Percentiles rank a stretch among this genome's conserved stretches.
phyloP scores from a whole-genome alignment of 37 sponge, comb jelly and placozoan genomes.

The Ianthella basta region DNA sequence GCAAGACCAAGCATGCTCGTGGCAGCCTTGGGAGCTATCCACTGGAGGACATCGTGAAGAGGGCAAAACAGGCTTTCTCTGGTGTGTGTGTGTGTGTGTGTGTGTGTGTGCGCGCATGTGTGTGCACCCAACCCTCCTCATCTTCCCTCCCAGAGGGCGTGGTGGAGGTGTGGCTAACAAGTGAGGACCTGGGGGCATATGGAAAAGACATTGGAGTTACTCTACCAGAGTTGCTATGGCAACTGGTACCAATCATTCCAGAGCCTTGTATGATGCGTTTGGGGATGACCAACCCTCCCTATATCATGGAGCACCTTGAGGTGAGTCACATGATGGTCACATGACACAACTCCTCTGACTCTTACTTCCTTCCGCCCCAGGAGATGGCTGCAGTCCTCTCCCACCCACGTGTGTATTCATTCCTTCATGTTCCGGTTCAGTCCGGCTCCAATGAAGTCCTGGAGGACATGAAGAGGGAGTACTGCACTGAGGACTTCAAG shows the following conservation, averaged over 20 bases:
- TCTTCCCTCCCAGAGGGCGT: constrained; percentile 78
- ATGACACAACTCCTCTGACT: not conserved
- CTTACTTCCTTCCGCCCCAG: constrained; percentile 26
- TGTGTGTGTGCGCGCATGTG: not conserved
- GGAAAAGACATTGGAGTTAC: constrained; percentile 91
- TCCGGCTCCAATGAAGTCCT: constrained; percentile 91
- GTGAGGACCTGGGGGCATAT: constrained; percentile 96
- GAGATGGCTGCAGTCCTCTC: constrained; percentile 85
- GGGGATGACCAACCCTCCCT: constrained; percentile 99
- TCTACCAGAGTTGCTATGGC: constrained; percentile 91
- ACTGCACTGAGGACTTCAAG: constrained; percentile 80
- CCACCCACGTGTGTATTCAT: constrained; percentile 94
- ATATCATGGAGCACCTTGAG: constrained; percentile 93
- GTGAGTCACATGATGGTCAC: constrained; percentile 33
- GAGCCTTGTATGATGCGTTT: constrained; percentile 91
- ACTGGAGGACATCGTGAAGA: constrained; percentile 75
- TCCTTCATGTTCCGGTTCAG: constrained; percentile 98
- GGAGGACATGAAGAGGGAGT: constrained; percentile 95
- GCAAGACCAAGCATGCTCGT: constrained; percentile 97
- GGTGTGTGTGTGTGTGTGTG: constrained; percentile 43
- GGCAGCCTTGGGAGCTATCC: constrained; percentile 95
- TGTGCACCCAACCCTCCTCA: too few relatives aligned
- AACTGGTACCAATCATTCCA: constrained; percentile 90
- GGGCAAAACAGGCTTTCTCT: constrained; percentile 85
- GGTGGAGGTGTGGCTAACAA: constrained; percentile 96